Evolutionary conservation across 2,113 vertebrate genomes (phyloP), one percentile per base, ranked within the genome.

Genomic region (Cyphomyrus plagiostoma): DNA sequence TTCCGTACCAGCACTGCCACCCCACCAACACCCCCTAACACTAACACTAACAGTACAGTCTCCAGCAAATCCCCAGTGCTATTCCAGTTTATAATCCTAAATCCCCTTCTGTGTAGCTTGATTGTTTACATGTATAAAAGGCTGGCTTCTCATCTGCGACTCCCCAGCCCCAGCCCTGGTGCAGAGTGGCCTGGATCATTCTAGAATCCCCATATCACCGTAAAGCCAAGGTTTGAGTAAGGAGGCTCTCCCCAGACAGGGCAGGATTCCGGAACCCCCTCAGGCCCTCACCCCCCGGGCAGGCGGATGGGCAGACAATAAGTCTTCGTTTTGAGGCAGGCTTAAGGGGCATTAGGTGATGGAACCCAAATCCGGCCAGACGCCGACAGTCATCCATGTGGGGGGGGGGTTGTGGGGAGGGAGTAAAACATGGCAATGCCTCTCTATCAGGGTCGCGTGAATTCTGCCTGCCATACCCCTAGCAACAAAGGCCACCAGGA

Each of bases 401-500:
- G 77, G 39, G 66, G 77, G 39, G 4, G 23, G n/a, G n/a, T n/a
- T 46, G 80, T n/a, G 80, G 21, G 13, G 45, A 3, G 42, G 39
- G 23, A 52, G 49, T 35, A 17, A 88, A 66, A 88, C 3, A 46
- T 52, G 15, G 13, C 9, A 45, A 42, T 19, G 19, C 30, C 35
- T 23, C n/a, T 88, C 8, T 21, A 46, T 52, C 15, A 62, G 86
- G 89, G 50, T 88, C 48, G 50, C 52, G 15, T 42, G 88, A 88
- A 90, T 62, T 88, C 66, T 80, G 49, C 50, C 74, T 83, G 50
- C 86, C 45, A 15, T 26, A 83, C 46, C 52, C 89, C 53, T 88
- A 88, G 86, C 89, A 90, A 90, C 89, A 90, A 56, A 70, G 50
- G 74, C 74, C 89, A 62, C 39, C 21, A 53, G 52, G 49, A 90